Conservation (phyloP, 2,113 vertebrate genomes). For the Thunnus thynnus region DNA sequence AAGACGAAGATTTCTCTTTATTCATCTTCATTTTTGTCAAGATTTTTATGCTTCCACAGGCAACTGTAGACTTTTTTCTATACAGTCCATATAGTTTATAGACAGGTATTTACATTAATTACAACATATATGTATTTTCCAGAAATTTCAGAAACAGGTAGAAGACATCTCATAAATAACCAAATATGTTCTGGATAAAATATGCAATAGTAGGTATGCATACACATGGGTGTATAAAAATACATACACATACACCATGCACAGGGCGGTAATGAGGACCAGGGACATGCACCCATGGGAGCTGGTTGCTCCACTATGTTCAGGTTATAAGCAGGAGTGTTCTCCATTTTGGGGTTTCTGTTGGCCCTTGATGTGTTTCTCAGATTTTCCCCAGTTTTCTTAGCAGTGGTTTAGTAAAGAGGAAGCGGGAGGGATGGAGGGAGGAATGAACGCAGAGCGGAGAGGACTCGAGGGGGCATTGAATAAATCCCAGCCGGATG, state of each 20-base stretch:
- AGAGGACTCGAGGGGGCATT: slow-evolving; percentile 40
- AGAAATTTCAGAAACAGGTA: not conserved
- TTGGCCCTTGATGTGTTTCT: slow-evolving; percentile 74
- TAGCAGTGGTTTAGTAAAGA: slow-evolving; percentile 58
- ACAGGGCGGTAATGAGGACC: slow-evolving; percentile 61
- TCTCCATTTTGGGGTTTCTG: slow-evolving; percentile 68
- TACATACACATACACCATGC: slow-evolving; percentile 18
- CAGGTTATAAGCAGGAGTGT: slow-evolving; percentile 46
- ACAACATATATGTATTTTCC: not conserved
- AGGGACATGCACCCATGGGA: slow-evolving; percentile 54
- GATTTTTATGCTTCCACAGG: too few species aligned
- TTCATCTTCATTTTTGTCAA: not conserved
- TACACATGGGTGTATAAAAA: slow-evolving; percentile 2
- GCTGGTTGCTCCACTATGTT: slow-evolving; percentile 40
- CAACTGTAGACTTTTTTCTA: too few species aligned
- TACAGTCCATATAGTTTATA: not conserved
- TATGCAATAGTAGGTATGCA: not conserved
- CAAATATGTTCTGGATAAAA: not conserved
- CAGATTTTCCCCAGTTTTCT: slow-evolving; percentile 78
- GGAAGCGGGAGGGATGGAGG: slow-evolving; percentile 71
- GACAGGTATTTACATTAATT: not conserved
- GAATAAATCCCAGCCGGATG: slow-evolving; percentile 76
- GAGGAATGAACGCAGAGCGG: slow-evolving; percentile 33
- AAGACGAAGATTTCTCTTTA: not conserved
- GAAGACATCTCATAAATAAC: not conserved